Conservation (phyloP, 37 sponge, comb jelly and placozoan species). For the Crambe crambe region DNA sequence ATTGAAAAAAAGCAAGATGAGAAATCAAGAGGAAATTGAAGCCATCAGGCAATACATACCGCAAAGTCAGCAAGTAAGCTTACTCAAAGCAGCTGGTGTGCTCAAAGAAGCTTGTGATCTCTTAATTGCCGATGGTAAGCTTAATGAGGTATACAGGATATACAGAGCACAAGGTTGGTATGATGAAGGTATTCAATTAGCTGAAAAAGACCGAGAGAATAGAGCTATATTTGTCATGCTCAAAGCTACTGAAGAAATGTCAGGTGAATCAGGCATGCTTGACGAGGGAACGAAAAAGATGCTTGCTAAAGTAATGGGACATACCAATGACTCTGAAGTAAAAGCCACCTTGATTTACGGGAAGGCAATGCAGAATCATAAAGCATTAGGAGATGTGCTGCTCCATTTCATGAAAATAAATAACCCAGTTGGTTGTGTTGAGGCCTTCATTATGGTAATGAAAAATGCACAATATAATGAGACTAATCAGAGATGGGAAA, state of each 20-base stretch:
- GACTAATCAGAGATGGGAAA: background rate
- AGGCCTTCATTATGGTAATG: conserved; percentile 14
- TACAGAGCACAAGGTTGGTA: conserved; percentile 16
- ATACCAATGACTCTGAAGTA: background rate
- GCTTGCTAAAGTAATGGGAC: background rate
- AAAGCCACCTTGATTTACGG: conserved; percentile 11
- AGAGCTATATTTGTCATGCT: background rate
- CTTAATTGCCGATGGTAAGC: background rate
- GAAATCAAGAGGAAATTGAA: background rate
- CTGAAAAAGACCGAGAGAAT: background rate
- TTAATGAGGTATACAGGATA: conserved; percentile 14
- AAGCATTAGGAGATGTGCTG: background rate
- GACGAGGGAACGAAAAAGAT: background rate
- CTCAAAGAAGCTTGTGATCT: conserved; percentile 20
- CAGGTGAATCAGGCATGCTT: background rate
- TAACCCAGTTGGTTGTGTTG: background rate
- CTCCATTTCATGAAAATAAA: background rate
- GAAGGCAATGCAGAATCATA: background rate
- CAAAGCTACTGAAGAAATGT: conserved; percentile 11
- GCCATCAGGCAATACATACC: conserved; percentile 16
- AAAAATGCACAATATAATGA: background rate
- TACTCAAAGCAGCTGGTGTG: conserved; percentile 1
- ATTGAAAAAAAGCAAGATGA: background rate
- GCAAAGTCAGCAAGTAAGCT: background rate
- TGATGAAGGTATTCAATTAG: conserved; percentile 20